Base-by-base conservation (phyloP, 2,113 vertebrate species). In the Phaetusa simplex region DNA sequence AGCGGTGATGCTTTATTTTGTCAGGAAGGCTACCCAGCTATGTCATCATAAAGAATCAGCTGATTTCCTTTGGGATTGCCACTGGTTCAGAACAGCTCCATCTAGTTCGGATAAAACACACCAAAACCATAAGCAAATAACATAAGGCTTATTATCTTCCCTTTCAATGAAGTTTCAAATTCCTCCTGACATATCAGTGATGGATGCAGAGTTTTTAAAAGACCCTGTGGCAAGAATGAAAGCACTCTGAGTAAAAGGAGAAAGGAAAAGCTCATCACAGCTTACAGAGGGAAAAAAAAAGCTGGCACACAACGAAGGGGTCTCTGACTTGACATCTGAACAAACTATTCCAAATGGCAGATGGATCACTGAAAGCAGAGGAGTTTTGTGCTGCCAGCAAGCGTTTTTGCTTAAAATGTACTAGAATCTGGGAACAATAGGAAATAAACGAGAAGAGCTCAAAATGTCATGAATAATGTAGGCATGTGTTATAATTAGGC, bases 31-130 rank as follows among this genome's bases (percentile, higher is more conserved):
- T 95, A 92, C 86, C 36, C 80, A 90, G 65, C 82, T 91, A 83
- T 90, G 80, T 42, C 85, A 92, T 71, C 70, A 62, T 42, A 52
- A 90, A 87, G 73, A 81, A 89, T 71, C 93, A 96, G 84, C 73
- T 94, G 77, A 95, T 86, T 92, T 95, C 91, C 93, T 96, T 16
- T 82, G 91, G 91, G 93, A 96, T 71, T 14, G 6, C 85, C 66
- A 40, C 66, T 65, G 76, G 69, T 87, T 94, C 85, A 78, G 64
- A 88, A 85, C 66, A 82, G 78, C 77, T 69, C 74, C 58, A 47
- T 56, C 45, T 84, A 38, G 49, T 91, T 58, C 58, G 53, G 74
- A 77, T 77, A 70, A 97, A 87, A 72, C 55, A 80, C 55, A 66
- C 42, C n/a, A 1, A 93, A 93, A 95, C 7, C 34, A 80, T 38